phyloP scores from a whole-genome alignment of 2,113 vertebrate species.

The Aphyosemion australe region DNA sequence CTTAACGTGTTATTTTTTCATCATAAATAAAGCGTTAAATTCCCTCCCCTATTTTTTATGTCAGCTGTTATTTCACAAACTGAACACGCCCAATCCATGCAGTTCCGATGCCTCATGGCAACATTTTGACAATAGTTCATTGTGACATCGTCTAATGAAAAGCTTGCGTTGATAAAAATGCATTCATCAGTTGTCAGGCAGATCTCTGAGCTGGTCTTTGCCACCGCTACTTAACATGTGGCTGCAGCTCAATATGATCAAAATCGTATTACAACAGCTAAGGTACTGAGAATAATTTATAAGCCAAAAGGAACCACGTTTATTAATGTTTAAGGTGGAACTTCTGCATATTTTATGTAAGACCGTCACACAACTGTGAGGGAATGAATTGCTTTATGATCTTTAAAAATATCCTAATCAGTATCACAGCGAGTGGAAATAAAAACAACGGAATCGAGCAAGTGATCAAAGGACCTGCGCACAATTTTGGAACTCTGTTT shows the following conservation, averaged over 20 bases:
- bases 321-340: slow-evolving; percentile 28
- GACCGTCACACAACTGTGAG: slow-evolving; percentile 7
- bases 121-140: neutral
- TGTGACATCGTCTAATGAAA: neutral
- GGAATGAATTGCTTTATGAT: slow-evolving; percentile 21
- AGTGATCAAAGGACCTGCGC: slow-evolving; percentile 34
- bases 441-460: slow-evolving; percentile 20
- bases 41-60: neutral
- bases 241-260: neutral
- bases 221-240: neutral
- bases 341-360: slow-evolving; percentile 40
- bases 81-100: neutral
- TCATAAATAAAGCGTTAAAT: no score
- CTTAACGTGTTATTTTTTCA: no score
- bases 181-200: neutral
- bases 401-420: slow-evolving; percentile 3
- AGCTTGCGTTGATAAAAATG: neutral
- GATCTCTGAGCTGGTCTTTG: neutral
- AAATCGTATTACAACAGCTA: neutral
- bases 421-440: neutral
- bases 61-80: neutral
- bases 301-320: slow-evolving; percentile 8
- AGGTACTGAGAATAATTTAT: slow-evolving; percentile 21
- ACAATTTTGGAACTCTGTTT: slow-evolving; percentile 14
- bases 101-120: neutral